These are phyloP conservation scores for Scaeva pyrastri DNA, from an alignment of 2,888 invertebrate species.

Conservation along the genomic window DNA sequence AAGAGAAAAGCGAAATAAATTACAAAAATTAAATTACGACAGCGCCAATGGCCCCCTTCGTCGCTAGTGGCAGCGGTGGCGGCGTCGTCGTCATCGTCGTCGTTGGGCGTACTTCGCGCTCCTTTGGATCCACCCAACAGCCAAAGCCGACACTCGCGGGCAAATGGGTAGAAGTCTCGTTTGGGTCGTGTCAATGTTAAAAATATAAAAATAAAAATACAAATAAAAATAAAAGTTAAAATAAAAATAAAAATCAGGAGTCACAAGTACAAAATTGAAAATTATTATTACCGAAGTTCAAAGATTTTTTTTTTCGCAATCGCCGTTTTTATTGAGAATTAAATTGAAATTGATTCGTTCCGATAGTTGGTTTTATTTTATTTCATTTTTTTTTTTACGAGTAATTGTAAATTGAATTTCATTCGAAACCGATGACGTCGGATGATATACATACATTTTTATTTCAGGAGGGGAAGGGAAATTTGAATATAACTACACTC, in stretches of 20 bases:
- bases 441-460: background rate
- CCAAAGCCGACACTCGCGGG: background rate
- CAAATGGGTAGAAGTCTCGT: background rate
- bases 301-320: constrained; percentile 29
- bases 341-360: constrained; percentile 66
- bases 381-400: constrained; percentile 28
- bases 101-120: no score
- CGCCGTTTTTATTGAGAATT: constrained; percentile 42
- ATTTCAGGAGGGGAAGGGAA: background rate
- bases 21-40: constrained; percentile 47
- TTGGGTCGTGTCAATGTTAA: background rate
- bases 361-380: constrained; percentile 58
- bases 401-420: constrained; percentile 55
- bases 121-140: background rate
- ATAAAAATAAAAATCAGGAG: constrained; percentile 26
- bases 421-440: constrained; percentile 9
- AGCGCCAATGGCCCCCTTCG: background rate
- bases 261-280: constrained; percentile 34
- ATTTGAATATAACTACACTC: background rate
- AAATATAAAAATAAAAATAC: constrained; percentile 33
- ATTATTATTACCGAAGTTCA: constrained; percentile 40
- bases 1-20: constrained; percentile 30
- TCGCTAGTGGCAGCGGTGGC: background rate
- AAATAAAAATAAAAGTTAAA: background rate
- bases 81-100: constrained; percentile 9